Conservation (phyloP, 2,888 invertebrate species). For the Cosmia trapezina region DNA sequence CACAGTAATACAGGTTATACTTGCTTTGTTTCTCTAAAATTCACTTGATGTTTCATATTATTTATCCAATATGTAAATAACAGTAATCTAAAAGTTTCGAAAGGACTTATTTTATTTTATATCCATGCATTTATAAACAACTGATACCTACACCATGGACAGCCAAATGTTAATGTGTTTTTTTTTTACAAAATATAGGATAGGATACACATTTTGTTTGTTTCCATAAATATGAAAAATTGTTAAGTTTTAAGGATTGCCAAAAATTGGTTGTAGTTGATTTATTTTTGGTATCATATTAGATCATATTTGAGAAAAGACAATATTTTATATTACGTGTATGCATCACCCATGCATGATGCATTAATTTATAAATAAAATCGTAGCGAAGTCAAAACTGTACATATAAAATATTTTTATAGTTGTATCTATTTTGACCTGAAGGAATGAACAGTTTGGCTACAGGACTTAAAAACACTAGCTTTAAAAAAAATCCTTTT, state of each 20-base stretch:
- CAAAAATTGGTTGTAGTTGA: conserved; percentile 13
- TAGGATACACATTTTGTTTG: background rate
- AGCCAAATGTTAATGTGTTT: conserved; percentile 6
- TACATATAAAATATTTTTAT: background rate
- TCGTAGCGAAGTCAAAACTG: too few relatives aligned
- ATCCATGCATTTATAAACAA: conserved; percentile 20
- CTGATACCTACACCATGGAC: background rate
- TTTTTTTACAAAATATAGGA: background rate
- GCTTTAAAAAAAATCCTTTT: background rate
- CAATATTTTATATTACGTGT: too few relatives aligned
- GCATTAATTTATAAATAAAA: background rate
- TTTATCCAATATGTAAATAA: conserved; percentile 33
- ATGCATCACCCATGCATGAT: background rate
- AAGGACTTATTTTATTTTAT: conserved; percentile 12
- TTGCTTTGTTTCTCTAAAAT: conserved; percentile 14
- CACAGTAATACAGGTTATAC: conserved; percentile 21
- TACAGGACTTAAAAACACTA: background rate
- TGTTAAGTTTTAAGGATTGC: background rate
- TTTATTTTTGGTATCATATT: background rate
- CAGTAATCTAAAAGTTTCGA: conserved; percentile 18
- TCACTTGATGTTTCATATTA: conserved; percentile 8
- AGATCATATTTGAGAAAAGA: background rate
- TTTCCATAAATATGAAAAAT: background rate
- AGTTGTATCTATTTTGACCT: conserved; percentile 14
- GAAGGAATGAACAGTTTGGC: background rate